These are phyloP conservation scores for Anorthoa munda DNA, from an alignment of 2,888 invertebrate genomes.

Conservation along the genomic window DNA sequence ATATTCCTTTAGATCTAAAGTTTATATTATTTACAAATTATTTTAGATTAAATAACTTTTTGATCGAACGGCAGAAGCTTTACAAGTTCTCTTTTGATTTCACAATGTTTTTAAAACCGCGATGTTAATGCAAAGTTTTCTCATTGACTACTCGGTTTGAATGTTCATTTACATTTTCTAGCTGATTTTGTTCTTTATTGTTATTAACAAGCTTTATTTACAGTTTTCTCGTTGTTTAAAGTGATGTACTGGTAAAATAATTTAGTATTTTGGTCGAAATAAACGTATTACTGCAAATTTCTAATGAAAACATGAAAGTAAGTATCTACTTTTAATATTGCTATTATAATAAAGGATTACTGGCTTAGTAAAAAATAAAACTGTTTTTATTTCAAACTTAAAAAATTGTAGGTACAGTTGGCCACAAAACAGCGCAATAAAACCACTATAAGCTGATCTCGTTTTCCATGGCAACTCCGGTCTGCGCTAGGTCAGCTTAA, in stretches of 20 bases:
- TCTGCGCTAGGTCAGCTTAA: too few relatives aligned
- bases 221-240: conserved; percentile 10
- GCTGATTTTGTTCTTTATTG: conserved; percentile 22
- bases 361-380: not conserved
- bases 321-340: not conserved
- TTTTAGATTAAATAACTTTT: conserved; percentile 51
- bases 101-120: conserved; percentile 41
- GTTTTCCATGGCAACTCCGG: not conserved
- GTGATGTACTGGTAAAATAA: conserved; percentile 2
- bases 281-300: not conserved
- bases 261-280: not conserved
- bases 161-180: conserved; percentile 29
- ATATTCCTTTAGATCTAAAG: conserved; percentile 58
- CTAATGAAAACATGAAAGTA: not conserved
- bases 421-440: not conserved
- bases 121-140: conserved; percentile 35
- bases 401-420: not conserved
- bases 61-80: conserved; percentile 50
- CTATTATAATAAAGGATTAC: not conserved
- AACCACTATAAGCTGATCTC: not conserved
- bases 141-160: conserved; percentile 47
- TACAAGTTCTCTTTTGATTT: conserved; percentile 35
- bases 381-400: not conserved
- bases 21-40: conserved; percentile 65
- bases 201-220: conserved; percentile 49